phyloP scores from a whole-genome alignment of 2,113 vertebrate species.

The Amphiprion ocellaris region DNA sequence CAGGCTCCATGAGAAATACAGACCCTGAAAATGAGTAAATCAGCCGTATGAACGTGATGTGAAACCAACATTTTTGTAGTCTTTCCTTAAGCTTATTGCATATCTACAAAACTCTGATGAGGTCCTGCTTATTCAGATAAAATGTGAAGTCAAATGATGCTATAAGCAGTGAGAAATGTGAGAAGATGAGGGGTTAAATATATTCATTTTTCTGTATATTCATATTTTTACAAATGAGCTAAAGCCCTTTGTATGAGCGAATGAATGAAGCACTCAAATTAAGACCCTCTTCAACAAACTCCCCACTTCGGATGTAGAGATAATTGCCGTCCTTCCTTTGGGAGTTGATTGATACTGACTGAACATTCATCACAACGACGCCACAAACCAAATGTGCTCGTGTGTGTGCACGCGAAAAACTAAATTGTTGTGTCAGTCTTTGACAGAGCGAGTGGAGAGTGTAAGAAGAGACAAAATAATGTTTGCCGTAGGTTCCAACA shows the following conservation, averaged over 20 bases:
- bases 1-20: background rate
- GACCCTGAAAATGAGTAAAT: background rate
- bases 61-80: background rate
- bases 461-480: conserved; percentile 14
- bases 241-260: background rate
- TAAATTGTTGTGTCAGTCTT: background rate
- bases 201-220: background rate
- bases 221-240: background rate
- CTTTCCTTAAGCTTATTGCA: background rate
- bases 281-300: background rate
- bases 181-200: too few species aligned
- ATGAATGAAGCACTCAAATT: background rate
- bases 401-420: background rate
- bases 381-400: background rate
- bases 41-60: background rate
- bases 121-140: background rate
- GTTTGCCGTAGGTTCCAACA: conserved; percentile 10
- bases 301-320: conserved; percentile 12
- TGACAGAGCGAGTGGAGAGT: background rate
- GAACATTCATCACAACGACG: background rate
- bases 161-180: background rate
- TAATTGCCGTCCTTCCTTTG: conserved; percentile 36
- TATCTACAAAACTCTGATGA: background rate
- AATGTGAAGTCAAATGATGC: background rate
- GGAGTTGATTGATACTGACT: conserved; percentile 28